A percentile compares a stretch with the other conserved stretches of the same genome.
Evolutionary conservation across 2,797 vertebrate species (phyloP).

Genomic region (Myotis planiceps): DNA sequence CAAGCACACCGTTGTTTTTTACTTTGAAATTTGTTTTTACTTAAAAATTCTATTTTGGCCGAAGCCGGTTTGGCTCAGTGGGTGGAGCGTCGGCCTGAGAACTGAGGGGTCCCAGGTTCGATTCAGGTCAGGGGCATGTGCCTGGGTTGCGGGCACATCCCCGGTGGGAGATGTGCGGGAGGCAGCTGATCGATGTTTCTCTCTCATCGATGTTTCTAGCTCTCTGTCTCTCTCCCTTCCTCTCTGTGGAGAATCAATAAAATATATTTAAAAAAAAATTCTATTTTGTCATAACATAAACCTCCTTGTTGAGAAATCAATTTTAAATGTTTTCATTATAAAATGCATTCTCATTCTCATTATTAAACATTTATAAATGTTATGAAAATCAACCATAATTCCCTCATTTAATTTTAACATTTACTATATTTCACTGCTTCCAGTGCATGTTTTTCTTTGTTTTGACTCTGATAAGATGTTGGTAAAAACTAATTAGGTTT

Average conservation of each 20-base stretch:
- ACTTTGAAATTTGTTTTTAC: constrained; percentile 23
- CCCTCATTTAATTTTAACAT: neutral
- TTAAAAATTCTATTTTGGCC: neutral
- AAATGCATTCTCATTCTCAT: constrained; percentile 8
- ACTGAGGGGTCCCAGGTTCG: too few relatives aligned
- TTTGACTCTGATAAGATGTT: constrained; percentile 31
- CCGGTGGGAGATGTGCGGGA: too few relatives aligned
- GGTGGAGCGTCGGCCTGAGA: too few relatives aligned
- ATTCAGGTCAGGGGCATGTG: too few relatives aligned
- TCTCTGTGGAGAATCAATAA: too few relatives aligned
- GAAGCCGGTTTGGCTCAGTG: too few relatives aligned
- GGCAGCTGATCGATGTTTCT: too few relatives aligned
- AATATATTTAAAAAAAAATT: too few relatives aligned
- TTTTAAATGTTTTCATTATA: constrained; percentile 4
- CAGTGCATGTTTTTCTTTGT: neutral
- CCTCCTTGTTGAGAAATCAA: neutral
- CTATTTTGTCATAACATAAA: neutral
- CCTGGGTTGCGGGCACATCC: too few relatives aligned
- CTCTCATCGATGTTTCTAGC: too few relatives aligned
- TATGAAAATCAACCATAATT: neutral
- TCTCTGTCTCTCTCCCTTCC: too few relatives aligned
- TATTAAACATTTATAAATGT: neutral
- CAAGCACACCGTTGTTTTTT: neutral
- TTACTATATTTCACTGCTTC: neutral
- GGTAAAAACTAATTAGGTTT: neutral